Conservation (phyloP, 2,888 invertebrate species). For the Drosophila kanekoi region DNA sequence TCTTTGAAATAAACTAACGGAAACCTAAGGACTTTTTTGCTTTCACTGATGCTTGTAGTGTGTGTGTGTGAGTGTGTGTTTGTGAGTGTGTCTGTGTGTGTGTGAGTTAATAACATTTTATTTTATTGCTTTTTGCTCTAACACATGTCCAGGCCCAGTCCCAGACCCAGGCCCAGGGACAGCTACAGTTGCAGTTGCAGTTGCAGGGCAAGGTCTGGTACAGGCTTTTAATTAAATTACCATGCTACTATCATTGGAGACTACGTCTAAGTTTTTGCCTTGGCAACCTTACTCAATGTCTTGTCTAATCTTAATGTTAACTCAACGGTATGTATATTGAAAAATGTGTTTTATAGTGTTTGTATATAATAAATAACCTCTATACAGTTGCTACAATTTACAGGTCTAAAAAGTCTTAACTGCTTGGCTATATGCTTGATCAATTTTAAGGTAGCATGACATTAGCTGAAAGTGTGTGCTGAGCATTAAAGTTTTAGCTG, state of each 20-base stretch:
- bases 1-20: slow-evolving; percentile 62
- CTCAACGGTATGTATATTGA: slow-evolving; percentile 50
- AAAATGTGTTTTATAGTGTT: slow-evolving; percentile 36
- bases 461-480: slow-evolving; percentile 8
- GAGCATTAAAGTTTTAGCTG: background rate
- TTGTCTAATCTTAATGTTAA: slow-evolving; percentile 70
- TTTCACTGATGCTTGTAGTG: slow-evolving; percentile 13
- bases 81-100: slow-evolving; percentile 22
- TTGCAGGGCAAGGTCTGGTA: slow-evolving; percentile 19
- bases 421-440: slow-evolving; percentile 9
- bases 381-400: slow-evolving; percentile 49
- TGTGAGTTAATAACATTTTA: slow-evolving; percentile 48
- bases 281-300: slow-evolving; percentile 24
- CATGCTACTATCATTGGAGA: slow-evolving; percentile 54
- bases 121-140: slow-evolving; percentile 69
- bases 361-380: slow-evolving; percentile 17
- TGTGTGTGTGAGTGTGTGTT: slow-evolving; percentile 7
- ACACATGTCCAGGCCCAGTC: slow-evolving; percentile 39
- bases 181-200: background rate
- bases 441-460: slow-evolving; percentile 19
- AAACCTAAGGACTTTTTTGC: slow-evolving; percentile 60
- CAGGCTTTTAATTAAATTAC: slow-evolving; percentile 63
- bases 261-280: slow-evolving; percentile 47
- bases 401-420: slow-evolving; percentile 61
- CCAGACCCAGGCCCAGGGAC: background rate